Percentiles rank a stretch among this genome's conserved stretches.
Conservation (phyloP, 1,140 invertebrate species). For the Microplitis mediator region DNA sequence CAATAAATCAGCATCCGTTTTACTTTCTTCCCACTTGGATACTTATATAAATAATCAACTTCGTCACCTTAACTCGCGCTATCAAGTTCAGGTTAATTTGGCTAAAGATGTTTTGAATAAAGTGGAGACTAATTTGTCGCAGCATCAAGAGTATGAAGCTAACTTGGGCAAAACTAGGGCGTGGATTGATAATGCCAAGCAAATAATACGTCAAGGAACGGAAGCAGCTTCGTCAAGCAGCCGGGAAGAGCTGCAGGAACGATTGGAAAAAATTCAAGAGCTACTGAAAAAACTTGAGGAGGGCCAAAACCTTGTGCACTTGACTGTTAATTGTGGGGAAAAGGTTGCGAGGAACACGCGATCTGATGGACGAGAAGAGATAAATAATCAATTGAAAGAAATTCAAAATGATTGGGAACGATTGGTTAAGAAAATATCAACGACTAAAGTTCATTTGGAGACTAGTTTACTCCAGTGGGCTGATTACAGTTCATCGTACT, state of each 20-base stretch:
- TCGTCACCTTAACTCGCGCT: slow-evolving; percentile 86
- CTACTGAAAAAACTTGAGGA: slow-evolving; percentile 84
- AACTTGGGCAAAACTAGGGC: slow-evolving; percentile 79
- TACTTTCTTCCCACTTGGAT: slow-evolving; percentile 85
- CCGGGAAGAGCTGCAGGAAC: slow-evolving; percentile 81
- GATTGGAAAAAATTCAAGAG: slow-evolving; percentile 83
- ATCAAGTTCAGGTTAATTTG: slow-evolving; percentile 87
- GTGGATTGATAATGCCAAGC: slow-evolving; percentile 89
- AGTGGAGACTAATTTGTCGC: slow-evolving; percentile 86
- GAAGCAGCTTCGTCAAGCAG: slow-evolving; percentile 80
- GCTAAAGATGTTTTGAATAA: slow-evolving; percentile 93
- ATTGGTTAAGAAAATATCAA: slow-evolving; percentile 89
- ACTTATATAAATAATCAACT: slow-evolving; percentile 91
- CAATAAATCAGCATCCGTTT: slow-evolving; percentile 75
- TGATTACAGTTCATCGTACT: slow-evolving; percentile 91
- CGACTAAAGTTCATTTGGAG: slow-evolving; percentile 89
- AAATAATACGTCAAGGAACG: slow-evolving; percentile 80
- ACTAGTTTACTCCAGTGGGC: slow-evolving; percentile 92
- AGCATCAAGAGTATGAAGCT: slow-evolving; percentile 84
- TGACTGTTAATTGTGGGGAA: slow-evolving; percentile 90
- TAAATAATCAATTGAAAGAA: slow-evolving; percentile 86
- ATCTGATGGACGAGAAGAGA: slow-evolving; percentile 86
- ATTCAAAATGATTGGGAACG: slow-evolving; percentile 93
- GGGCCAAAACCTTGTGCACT: slow-evolving; percentile 87
- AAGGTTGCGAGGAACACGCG: slow-evolving; percentile 87